phyloP scores from a whole-genome alignment of 1,140 invertebrate species.

The Melanaphis sacchari region DNA sequence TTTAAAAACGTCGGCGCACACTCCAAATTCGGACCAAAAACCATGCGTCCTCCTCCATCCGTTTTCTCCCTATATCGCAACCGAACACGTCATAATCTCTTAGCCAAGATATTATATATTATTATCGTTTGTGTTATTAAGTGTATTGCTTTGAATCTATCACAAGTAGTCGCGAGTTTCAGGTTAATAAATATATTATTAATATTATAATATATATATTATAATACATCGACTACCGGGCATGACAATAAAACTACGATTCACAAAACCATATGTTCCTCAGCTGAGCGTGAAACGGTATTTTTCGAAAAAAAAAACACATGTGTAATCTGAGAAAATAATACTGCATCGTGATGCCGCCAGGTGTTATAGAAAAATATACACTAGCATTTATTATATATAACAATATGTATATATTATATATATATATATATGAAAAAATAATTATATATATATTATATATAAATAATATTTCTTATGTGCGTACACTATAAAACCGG shows the following conservation, averaged over 20 bases:
- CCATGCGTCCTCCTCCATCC: background rate
- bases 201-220: background rate
- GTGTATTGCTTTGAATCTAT: background rate
- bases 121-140: background rate
- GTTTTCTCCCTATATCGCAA: background rate
- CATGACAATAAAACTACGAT: background rate
- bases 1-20: constrained; percentile 37
- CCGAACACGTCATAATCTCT: too few relatives aligned
- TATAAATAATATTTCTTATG: background rate
- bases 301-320: background rate
- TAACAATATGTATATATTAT: background rate
- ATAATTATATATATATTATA: constrained; percentile 4
- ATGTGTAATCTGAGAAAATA: constrained; percentile 41
- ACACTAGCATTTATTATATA: background rate
- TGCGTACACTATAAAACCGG: background rate
- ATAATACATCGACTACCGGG: background rate
- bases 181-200: background rate
- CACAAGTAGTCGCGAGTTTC: background rate
- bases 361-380: background rate
- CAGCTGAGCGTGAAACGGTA: background rate
- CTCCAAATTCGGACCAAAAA: constrained; percentile 32
- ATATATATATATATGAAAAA: background rate
- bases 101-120: too few relatives aligned
- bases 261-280: constrained; percentile 5
- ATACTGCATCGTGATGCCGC: background rate